Evolutionary conservation across 64 coral and sea anemone genomes (phyloP).

Genomic region (Catalaphyllia jardinei): DNA sequence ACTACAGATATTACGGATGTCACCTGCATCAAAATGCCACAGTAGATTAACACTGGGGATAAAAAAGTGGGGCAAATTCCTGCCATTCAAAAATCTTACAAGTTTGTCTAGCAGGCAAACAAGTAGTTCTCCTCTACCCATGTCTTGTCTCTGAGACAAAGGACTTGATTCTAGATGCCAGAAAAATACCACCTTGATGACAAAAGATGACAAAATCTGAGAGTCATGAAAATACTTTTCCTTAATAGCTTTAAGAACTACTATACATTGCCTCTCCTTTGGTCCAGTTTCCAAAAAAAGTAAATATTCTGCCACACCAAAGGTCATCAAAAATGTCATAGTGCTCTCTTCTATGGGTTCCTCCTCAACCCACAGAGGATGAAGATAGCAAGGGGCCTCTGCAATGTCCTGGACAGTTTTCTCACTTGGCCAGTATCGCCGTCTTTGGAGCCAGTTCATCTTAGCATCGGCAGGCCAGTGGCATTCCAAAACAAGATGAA

Average conservation of each 20-base stretch:
- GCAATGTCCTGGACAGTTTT: slow-evolving; percentile 1
- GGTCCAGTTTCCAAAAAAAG: slow-evolving; percentile 25
- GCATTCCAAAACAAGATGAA: slow-evolving; percentile 4
- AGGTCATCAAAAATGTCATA: slow-evolving; percentile 18
- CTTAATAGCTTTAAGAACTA: slow-evolving; percentile 8
- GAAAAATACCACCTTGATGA: slow-evolving; percentile 4
- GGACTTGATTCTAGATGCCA: slow-evolving; percentile 36
- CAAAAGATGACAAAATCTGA: slow-evolving; percentile 5
- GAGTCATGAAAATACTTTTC: neutral
- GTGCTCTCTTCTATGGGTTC: neutral
- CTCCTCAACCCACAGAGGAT: neutral
- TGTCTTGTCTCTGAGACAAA: neutral
- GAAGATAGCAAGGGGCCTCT: neutral
- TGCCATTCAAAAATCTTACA: neutral
- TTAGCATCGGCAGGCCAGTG: slow-evolving; percentile 3
- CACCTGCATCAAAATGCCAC: neutral
- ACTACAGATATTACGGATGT: neutral
- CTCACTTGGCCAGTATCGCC: slow-evolving; percentile 6
- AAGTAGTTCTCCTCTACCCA: slow-evolving; percentile 24
- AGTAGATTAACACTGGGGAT: neutral
- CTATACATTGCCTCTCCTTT: slow-evolving; percentile 24
- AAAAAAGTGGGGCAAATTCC: slow-evolving; percentile 32
- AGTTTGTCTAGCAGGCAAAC: neutral
- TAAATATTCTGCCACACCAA: neutral
- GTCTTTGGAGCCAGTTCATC: slow-evolving; percentile 12